Evolutionary conservation across 2,888 invertebrate species (phyloP), one percentile per base, ranked within the genome.

Genomic region (Tenthredo notha): DNA sequence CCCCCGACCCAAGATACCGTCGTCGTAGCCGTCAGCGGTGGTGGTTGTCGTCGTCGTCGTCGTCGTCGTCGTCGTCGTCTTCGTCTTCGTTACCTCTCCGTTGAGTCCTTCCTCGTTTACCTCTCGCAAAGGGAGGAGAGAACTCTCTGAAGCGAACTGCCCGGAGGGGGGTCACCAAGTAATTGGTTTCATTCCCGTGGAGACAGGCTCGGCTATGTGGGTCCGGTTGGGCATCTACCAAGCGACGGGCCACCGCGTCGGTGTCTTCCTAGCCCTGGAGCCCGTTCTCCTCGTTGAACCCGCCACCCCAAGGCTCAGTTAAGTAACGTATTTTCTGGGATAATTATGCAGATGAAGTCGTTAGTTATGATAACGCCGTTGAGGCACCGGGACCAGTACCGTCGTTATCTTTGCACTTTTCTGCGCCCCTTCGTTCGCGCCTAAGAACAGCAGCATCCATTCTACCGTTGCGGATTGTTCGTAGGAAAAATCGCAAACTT

Each of bases 101-200:
- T 67, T 67, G 47, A 83, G 82, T 84, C 29, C 82, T 75, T 84
- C 86, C 78, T 72, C 67, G 84, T 75, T 85, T 84, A 80, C 82
- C 85, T 84, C 86, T 84, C 58, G 87, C 87, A 84, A 29, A 77
- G 86, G 84, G 85, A 87, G 86, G 85, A 85, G 87, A 86, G 88
- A 85, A 86, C 86, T 85, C 87, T 86, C 82, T 84, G 86, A 85
- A 85, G 87, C 86, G 84, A 85, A 83, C 84, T 86, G 90, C 91
- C 92, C 89, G 89, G 90, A 83, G 70, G 91, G 91, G 91, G 92
- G 92, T 92, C 91, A 91, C 91, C 91, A 88, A 91, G 92, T 92
- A 92, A 93, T 93, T 93, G 92, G 92, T 92, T 92, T 93, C 92
- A 91, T 93, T 92, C 90, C 90, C 90, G 87, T 88, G 89, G 90